phyloP scores from a whole-genome alignment of 37 sponge, comb jelly and placozoan genomes.

The Eunapius fragilis region DNA sequence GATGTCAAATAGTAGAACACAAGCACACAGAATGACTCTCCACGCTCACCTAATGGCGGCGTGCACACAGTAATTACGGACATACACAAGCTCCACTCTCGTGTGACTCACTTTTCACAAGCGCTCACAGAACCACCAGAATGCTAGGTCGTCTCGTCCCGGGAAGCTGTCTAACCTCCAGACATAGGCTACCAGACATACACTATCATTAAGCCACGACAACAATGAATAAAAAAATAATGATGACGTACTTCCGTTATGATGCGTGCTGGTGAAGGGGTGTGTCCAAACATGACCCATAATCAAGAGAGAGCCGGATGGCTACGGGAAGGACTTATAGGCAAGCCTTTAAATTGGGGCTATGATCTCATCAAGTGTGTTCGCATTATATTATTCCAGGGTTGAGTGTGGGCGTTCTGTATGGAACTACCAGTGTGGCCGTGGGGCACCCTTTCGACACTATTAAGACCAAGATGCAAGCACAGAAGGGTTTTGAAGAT shows the following conservation, averaged over 20 bases:
- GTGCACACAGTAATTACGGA: too few relatives aligned
- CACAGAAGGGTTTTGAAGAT: constrained; percentile 91
- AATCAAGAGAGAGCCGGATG: constrained; percentile 87
- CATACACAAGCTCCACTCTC: too few relatives aligned
- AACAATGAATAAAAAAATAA: background rate
- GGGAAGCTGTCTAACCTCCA: too few relatives aligned
- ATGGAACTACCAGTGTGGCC: constrained; percentile 96
- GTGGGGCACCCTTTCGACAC: constrained; percentile 99
- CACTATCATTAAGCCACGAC: too few relatives aligned
- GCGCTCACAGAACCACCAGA: too few relatives aligned
- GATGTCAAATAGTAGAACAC: too few relatives aligned
- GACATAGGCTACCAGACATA: too few relatives aligned
- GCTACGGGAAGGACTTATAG: constrained; percentile 93
- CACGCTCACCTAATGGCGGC: too few relatives aligned
- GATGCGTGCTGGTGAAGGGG: background rate
- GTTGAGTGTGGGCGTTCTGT: constrained; percentile 91
- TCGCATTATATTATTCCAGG: background rate
- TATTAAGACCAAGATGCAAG: constrained; percentile 99
- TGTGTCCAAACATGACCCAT: constrained; percentile 84
- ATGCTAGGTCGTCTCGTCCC: too few relatives aligned
- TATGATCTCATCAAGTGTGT: too few relatives aligned
- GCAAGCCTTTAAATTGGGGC: background rate
- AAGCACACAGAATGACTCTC: too few relatives aligned
- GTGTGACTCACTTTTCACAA: too few relatives aligned
- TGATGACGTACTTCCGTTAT: background rate